phyloP scores from a whole-genome alignment of 2,113 vertebrate genomes.

The Pipa parva region DNA sequence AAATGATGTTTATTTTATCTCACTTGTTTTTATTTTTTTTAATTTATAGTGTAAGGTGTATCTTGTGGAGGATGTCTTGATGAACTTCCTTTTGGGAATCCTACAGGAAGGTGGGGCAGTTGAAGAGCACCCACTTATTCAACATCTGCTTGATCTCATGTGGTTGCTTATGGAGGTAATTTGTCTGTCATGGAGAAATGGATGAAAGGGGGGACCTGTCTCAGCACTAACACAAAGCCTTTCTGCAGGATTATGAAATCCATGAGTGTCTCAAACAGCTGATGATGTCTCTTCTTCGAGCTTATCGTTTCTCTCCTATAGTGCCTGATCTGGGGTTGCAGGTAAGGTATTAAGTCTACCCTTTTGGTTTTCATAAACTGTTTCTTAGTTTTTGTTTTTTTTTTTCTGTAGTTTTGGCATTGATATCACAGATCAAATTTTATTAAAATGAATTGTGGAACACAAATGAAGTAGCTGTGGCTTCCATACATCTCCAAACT shows the following conservation, averaged over 20 bases:
- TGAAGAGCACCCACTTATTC: slow-evolving; percentile 80
- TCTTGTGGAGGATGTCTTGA: slow-evolving; percentile 91
- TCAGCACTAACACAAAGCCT: neutral
- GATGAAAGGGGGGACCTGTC: neutral
- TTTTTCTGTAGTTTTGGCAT: too few relatives aligned
- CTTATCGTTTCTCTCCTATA: slow-evolving; percentile 95
- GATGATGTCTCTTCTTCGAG: slow-evolving; percentile 92
- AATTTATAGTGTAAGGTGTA: slow-evolving; percentile 85
- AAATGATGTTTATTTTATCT: too few relatives aligned
- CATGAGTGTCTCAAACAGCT: slow-evolving; percentile 94
- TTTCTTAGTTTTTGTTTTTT: too few relatives aligned
- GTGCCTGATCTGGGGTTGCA: slow-evolving; percentile 93
- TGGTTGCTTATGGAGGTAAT: slow-evolving; percentile 98
- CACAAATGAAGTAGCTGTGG: too few relatives aligned
- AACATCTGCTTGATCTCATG: slow-evolving; percentile 87
- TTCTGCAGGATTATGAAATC: slow-evolving; percentile 83
- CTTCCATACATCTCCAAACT: too few relatives aligned
- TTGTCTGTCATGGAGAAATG: neutral
- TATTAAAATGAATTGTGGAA: too few relatives aligned
- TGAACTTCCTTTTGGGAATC: slow-evolving; percentile 87
- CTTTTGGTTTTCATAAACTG: too few relatives aligned
- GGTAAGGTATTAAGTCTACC: slow-evolving; percentile 60
- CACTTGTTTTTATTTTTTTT: slow-evolving; percentile 24
- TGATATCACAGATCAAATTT: too few relatives aligned
- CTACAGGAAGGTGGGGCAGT: slow-evolving; percentile 77